phyloP scores from a whole-genome alignment of 2,888 invertebrate genomes.

The Oegoconia quadripuncta region DNA sequence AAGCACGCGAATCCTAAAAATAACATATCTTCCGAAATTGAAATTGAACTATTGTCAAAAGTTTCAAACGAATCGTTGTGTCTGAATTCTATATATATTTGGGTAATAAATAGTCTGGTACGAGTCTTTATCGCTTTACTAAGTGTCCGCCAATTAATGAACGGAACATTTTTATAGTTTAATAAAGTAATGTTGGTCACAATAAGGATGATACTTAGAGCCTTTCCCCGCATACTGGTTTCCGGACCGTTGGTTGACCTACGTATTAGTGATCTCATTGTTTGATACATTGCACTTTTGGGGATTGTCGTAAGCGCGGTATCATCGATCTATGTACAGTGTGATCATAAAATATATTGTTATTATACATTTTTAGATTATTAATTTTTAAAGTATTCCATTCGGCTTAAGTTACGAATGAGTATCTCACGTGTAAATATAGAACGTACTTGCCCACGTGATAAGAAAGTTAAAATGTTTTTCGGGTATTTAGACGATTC shows the following conservation, averaged over 20 bases:
- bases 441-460: no score
- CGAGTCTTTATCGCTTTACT: no score
- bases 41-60: no score
- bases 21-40: no score
- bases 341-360: conserved; percentile 21
- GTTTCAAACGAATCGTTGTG: no score
- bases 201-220: conserved; percentile 30
- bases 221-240: conserved; percentile 56
- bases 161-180: conserved; percentile 44
- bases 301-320: conserved; percentile 43
- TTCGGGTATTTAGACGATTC: no score
- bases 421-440: no score
- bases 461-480: no score
- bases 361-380: background rate
- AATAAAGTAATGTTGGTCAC: conserved; percentile 36
- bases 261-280: conserved; percentile 52
- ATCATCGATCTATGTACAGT: conserved; percentile 47
- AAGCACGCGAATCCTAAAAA: no score
- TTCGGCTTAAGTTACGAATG: no score
- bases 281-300: conserved; percentile 68
- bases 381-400: background rate
- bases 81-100: no score
- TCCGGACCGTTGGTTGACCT: conserved; percentile 67
- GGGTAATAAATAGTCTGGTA: no score
- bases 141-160: background rate